Conservation (phyloP, 2,797 vertebrate species). For the Nannoperca australis region DNA sequence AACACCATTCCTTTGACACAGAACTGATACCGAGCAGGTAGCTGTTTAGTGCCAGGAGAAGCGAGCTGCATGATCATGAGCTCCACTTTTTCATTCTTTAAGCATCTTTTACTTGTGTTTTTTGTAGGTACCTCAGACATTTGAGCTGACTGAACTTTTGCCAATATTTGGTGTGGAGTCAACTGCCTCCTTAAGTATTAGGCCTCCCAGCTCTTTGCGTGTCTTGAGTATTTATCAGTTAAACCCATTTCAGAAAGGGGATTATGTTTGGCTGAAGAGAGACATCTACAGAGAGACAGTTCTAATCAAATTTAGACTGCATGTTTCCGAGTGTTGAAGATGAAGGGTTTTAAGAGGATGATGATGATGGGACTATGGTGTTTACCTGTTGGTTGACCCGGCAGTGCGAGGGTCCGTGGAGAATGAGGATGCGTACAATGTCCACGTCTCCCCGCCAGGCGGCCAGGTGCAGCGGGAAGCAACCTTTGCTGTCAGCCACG, state of each 20-base stretch:
- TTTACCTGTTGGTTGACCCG: constrained; percentile 96
- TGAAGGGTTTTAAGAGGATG: background rate
- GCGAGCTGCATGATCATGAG: too few species aligned
- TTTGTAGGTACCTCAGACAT: background rate
- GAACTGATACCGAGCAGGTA: too few species aligned
- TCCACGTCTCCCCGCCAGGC: constrained; percentile 97
- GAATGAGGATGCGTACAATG: constrained; percentile 96
- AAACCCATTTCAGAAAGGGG: background rate
- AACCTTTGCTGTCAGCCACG: constrained; percentile 95
- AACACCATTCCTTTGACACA: too few species aligned
- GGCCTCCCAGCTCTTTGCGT: background rate
- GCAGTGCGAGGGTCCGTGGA: constrained; percentile 93
- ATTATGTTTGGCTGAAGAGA: background rate
- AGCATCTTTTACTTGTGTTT: background rate
- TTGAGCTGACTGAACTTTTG: background rate
- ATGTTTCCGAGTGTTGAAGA: background rate
- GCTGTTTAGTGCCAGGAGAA: too few species aligned
- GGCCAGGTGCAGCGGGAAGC: constrained; percentile 96
- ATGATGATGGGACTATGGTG: background rate
- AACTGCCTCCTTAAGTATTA: background rate
- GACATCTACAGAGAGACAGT: background rate
- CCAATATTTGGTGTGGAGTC: background rate
- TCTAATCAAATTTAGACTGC: background rate
- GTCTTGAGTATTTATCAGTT: background rate
- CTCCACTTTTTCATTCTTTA: background rate